These are phyloP conservation scores for Gasterosteus aculeatus DNA, from an alignment of 2,113 vertebrate species.

Conservation along the genomic window DNA sequence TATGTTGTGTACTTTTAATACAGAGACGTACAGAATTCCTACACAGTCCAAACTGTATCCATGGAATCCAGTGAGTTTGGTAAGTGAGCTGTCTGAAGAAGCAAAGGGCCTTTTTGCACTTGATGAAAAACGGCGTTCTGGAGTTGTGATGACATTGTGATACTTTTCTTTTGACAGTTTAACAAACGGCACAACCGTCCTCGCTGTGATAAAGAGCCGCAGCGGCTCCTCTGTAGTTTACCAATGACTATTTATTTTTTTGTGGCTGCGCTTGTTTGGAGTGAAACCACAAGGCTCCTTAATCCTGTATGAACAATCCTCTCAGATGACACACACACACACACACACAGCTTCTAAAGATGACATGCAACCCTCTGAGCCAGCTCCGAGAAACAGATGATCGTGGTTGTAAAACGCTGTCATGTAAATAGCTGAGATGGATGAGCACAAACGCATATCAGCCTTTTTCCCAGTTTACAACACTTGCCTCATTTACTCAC, in stretches of 20 bases:
- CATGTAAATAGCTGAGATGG: conserved; percentile 47
- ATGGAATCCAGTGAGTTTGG: neutral
- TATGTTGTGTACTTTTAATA: neutral
- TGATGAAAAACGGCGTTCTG: neutral
- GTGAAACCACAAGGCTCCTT: conserved; percentile 4
- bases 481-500: neutral
- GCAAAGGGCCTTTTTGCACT: neutral
- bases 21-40: neutral
- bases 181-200: neutral
- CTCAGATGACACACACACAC: neutral
- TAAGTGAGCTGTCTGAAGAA: neutral
- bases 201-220: neutral
- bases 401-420: conserved; percentile 15
- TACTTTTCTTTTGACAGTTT: neutral
- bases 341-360: conserved; percentile 14
- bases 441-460: conserved; percentile 34
- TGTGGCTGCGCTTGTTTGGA: neutral
- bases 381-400: conserved; percentile 35
- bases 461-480: neutral
- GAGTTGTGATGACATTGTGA: conserved; percentile 1
- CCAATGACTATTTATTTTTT: neutral
- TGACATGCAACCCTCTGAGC: conserved; percentile 2
- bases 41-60: neutral
- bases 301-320: conserved; percentile 9
- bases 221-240: neutral